phyloP scores from a whole-genome alignment of 2,888 invertebrate genomes.

The Cryptus armator region DNA sequence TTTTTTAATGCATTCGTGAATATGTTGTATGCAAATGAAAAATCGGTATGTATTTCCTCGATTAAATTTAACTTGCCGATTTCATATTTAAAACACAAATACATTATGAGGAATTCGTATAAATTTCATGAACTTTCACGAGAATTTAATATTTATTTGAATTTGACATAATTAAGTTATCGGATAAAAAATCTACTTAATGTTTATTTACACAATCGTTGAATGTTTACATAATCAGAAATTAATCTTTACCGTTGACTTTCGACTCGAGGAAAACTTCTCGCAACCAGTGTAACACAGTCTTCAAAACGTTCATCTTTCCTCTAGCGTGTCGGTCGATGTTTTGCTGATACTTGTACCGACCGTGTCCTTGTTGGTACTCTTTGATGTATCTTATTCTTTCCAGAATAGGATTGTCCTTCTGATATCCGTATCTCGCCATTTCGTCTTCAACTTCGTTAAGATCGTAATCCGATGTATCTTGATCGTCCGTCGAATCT shows the following conservation, averaged over 20 bases:
- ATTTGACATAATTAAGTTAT: not conserved
- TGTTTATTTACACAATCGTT: constrained; percentile 41
- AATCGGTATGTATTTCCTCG: not conserved
- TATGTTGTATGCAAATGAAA: not conserved
- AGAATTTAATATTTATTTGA: not conserved
- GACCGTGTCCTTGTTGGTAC: constrained; percentile 34
- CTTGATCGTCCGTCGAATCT: not conserved
- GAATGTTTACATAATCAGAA: not conserved
- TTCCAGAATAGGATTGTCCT: constrained; percentile 66
- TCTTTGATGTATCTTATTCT: constrained; percentile 59
- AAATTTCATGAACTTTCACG: constrained; percentile 2
- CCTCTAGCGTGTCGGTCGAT: constrained; percentile 50
- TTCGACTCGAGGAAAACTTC: constrained; percentile 57
- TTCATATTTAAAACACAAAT: not conserved
- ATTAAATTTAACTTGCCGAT: too few relatives aligned
- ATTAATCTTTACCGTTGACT: constrained; percentile 26
- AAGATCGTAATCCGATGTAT: constrained; percentile 20
- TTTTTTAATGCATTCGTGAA: not conserved
- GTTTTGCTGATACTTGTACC: constrained; percentile 67
- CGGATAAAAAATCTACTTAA: not conserved
- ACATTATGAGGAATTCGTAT: constrained; percentile 3
- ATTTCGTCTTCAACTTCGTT: constrained; percentile 32
- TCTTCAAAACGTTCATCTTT: constrained; percentile 64
- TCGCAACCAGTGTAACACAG: constrained; percentile 65
- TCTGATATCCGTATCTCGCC: constrained; percentile 61